Evolutionary conservation across 2,888 invertebrate genomes (phyloP).

Genomic region (Yponomeuta sedellus): DNA sequence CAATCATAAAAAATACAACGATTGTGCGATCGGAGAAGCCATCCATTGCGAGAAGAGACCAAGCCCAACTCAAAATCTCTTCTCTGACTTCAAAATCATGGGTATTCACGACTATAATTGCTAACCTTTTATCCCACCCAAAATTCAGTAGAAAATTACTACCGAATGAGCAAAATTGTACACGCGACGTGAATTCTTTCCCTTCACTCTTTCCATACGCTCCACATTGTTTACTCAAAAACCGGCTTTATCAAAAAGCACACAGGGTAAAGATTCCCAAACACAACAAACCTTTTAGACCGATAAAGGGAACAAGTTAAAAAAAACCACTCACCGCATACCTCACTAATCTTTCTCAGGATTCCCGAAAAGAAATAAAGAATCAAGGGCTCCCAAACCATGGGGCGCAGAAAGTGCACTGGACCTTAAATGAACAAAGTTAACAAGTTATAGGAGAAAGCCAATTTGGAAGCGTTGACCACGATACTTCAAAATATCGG

Average conservation of each 20-base stretch:
- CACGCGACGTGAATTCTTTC: background rate
- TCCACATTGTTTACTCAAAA: background rate
- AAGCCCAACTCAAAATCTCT: background rate
- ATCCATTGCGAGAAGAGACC: too few relatives aligned
- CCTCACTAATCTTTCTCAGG: conserved; percentile 35
- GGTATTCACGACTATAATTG: background rate
- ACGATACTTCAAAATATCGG: too few relatives aligned
- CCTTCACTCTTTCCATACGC: background rate
- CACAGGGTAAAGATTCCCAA: background rate
- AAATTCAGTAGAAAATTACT: conserved; percentile 1
- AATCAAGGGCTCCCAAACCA: background rate
- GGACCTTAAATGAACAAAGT: background rate
- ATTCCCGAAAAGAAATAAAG: conserved; percentile 24
- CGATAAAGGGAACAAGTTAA: conserved; percentile 4
- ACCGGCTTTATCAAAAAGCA: background rate
- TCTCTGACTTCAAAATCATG: background rate
- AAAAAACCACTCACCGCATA: conserved; percentile 32
- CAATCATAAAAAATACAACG: too few relatives aligned
- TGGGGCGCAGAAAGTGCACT: background rate
- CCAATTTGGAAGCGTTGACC: too few relatives aligned
- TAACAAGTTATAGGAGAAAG: too few relatives aligned
- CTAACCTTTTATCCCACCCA: background rate
- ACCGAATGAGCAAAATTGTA: background rate
- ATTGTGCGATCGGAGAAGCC: too few relatives aligned
- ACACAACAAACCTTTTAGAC: conserved; percentile 17